phyloP scores from a whole-genome alignment of 2,113 vertebrate species.

The Brachypodius melanocephalos region DNA sequence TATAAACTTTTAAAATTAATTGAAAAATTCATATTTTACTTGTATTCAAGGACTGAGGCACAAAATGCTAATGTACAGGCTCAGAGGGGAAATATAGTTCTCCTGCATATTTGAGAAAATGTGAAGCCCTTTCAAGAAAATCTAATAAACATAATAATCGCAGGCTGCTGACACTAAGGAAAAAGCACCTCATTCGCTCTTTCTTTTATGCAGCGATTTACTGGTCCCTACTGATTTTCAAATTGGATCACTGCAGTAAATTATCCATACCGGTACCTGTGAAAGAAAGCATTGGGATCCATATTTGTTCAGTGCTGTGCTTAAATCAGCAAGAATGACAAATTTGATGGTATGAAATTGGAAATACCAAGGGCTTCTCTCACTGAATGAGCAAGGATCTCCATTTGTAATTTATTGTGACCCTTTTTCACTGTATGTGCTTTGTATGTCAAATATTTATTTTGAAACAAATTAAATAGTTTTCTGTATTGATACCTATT shows the following conservation, averaged over 20 bases:
- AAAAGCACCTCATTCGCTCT: slow-evolving; percentile 79
- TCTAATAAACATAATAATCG: slow-evolving; percentile 83
- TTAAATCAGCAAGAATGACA: slow-evolving; percentile 88
- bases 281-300: slow-evolving; percentile 78
- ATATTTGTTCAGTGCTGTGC: slow-evolving; percentile 80
- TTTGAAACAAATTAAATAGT: slow-evolving; percentile 77
- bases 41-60: slow-evolving; percentile 71
- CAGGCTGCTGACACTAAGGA: slow-evolving; percentile 83
- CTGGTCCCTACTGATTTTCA: slow-evolving; percentile 81
- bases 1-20: slow-evolving; percentile 76
- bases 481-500: slow-evolving; percentile 68
- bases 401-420: slow-evolving; percentile 76
- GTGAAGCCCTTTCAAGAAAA: slow-evolving; percentile 82
- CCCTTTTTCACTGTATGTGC: slow-evolving; percentile 69
- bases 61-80: slow-evolving; percentile 79
- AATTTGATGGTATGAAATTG: slow-evolving; percentile 78
- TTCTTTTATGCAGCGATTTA: slow-evolving; percentile 79
- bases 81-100: slow-evolving; percentile 80
- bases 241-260: slow-evolving; percentile 83
- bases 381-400: slow-evolving; percentile 71
- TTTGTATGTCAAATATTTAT: slow-evolving; percentile 78
- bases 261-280: slow-evolving; percentile 77
- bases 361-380: slow-evolving; percentile 78
- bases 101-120: slow-evolving; percentile 83
- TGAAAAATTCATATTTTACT: slow-evolving; percentile 77